phyloP scores from a whole-genome alignment of 1,140 invertebrate species.

The Cheumatopsyche charites region DNA sequence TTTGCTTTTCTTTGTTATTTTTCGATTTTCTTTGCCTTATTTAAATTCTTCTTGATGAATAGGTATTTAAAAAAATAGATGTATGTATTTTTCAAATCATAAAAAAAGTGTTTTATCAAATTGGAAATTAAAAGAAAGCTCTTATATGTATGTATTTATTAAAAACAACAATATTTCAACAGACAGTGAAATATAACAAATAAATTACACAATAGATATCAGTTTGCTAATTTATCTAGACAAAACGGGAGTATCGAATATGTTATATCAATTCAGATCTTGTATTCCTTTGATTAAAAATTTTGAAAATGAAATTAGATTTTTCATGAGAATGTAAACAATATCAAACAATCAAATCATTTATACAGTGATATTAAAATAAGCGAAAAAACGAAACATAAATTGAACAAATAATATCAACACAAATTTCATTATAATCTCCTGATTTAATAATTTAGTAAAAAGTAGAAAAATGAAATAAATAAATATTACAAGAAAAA shows the following conservation, averaged over 20 bases:
- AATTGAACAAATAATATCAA: constrained; percentile 13
- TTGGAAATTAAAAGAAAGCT: not conserved
- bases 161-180: constrained; percentile 48
- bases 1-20: too few relatives aligned
- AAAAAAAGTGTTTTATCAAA: too few relatives aligned
- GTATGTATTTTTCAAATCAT: too few relatives aligned
- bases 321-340: too few relatives aligned
- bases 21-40: too few relatives aligned
- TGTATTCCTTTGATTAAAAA: not conserved
- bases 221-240: too few relatives aligned
- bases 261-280: not conserved
- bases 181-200: constrained; percentile 46
- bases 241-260: not conserved
- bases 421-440: not conserved
- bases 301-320: not conserved
- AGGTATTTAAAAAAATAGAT: too few relatives aligned
- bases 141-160: constrained; percentile 48
- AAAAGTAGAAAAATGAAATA: not conserved
- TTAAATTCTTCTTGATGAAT: too few relatives aligned
- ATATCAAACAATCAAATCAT: too few relatives aligned
- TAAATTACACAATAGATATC: constrained; percentile 36
- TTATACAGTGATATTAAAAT: too few relatives aligned
- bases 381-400: constrained; percentile 4
- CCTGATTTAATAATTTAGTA: too few relatives aligned
- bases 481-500: not conserved